These are phyloP conservation scores for Drosophila sordidula DNA, from an alignment of 2,888 invertebrate species.

Conservation along the genomic window DNA sequence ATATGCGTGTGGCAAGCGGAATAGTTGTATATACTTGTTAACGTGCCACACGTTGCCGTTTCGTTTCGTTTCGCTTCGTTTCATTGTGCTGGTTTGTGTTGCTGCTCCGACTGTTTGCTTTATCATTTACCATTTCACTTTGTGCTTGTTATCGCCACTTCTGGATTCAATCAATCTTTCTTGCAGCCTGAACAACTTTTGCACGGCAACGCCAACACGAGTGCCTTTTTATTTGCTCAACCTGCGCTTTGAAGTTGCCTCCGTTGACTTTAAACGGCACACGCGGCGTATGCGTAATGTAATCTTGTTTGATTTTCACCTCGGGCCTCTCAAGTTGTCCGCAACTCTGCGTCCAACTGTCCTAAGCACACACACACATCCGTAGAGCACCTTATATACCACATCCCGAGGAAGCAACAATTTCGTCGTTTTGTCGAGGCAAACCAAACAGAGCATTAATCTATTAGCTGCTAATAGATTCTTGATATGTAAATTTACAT, in stretches of 20 bases:
- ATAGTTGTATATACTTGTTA: conserved; percentile 63
- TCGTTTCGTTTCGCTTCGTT: conserved; percentile 5
- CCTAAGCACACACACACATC: not conserved
- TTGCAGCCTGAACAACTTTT: conserved; percentile 54
- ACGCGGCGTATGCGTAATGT: conserved; percentile 57
- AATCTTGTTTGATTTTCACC: conserved; percentile 55
- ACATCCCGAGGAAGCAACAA: conserved; percentile 18
- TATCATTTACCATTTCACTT: conserved; percentile 76
- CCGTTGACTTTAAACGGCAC: conserved; percentile 7
- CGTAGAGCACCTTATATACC: not conserved
- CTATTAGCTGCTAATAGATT: conserved; percentile 78
- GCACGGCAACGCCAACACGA: conserved; percentile 49
- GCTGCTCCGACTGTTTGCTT: conserved; percentile 62
- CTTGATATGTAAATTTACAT: conserved; percentile 70
- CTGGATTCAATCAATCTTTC: conserved; percentile 78
- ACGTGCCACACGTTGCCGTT: conserved; percentile 44
- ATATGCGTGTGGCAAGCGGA: conserved; percentile 65
- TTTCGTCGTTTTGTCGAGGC: conserved; percentile 1
- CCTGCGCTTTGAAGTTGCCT: conserved; percentile 16
- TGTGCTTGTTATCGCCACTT: conserved; percentile 79
- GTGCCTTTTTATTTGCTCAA: conserved; percentile 39
- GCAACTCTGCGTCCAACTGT: conserved; percentile 3
- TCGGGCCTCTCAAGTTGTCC: conserved; percentile 12
- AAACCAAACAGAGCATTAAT: conserved; percentile 69
- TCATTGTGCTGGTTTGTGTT: not conserved